Evolutionary conservation across 2,888 invertebrate genomes (phyloP).

Genomic region (Diarsia brunnea): DNA sequence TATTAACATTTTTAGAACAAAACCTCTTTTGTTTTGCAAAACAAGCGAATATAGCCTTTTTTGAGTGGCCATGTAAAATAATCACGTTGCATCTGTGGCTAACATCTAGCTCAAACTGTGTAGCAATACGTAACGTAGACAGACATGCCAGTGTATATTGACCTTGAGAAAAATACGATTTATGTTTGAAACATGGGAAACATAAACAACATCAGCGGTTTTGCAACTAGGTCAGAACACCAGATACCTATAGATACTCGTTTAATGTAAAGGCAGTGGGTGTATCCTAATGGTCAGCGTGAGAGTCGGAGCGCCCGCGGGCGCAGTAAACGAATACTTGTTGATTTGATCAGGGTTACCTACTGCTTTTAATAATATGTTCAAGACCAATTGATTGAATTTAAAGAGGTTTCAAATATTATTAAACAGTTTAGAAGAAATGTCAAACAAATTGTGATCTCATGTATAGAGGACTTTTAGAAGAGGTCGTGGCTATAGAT

Average conservation of each 20-base stretch:
- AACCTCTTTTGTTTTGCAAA: slow-evolving; percentile 27
- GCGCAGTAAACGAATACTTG: slow-evolving; percentile 52
- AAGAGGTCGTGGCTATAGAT: too few species aligned
- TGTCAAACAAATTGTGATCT: too few species aligned
- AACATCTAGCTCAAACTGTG: slow-evolving; percentile 50
- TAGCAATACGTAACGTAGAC: slow-evolving; percentile 36
- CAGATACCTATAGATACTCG: slow-evolving; percentile 80
- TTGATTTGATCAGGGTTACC: slow-evolving; percentile 56
- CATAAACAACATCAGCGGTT: slow-evolving; percentile 70
- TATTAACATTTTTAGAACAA: slow-evolving; percentile 24
- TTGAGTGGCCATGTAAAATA: slow-evolving; percentile 18
- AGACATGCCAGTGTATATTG: slow-evolving; percentile 10
- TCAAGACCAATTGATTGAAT: too few species aligned
- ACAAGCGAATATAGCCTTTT: slow-evolving; percentile 10
- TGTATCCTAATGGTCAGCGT: slow-evolving; percentile 87
- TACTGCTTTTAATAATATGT: slow-evolving; percentile 18
- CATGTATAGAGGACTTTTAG: too few species aligned
- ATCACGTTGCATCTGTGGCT: slow-evolving; percentile 38
- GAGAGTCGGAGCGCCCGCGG: slow-evolving; percentile 73
- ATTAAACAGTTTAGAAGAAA: too few species aligned
- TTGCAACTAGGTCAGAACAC: slow-evolving; percentile 84
- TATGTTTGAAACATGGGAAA: slow-evolving; percentile 59
- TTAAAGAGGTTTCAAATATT: too few species aligned
- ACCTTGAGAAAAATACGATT: slow-evolving; percentile 56
- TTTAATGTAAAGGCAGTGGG: slow-evolving; percentile 86